Percentiles rank a stretch among this genome's conserved stretches.
phyloP scores from a whole-genome alignment of 2,888 invertebrate genomes.

The Hydroisotoma schaefferi region DNA sequence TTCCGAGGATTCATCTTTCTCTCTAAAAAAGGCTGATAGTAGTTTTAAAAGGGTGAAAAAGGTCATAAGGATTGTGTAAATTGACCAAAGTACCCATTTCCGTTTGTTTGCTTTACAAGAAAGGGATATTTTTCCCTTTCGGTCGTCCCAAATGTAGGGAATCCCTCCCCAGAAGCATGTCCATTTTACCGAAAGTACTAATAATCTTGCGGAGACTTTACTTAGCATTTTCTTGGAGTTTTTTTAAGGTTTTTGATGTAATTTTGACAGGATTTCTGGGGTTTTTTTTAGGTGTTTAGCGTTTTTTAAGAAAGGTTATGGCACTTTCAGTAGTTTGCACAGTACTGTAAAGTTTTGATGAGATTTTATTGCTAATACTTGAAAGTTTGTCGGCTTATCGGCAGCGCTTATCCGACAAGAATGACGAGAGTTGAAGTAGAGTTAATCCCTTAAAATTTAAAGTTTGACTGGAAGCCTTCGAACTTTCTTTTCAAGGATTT shows the following conservation, averaged over 20 bases:
- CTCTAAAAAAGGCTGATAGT: too few relatives aligned
- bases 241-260: background rate
- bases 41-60: background rate
- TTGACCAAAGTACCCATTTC: background rate
- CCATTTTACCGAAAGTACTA: constrained; percentile 19
- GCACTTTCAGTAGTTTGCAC: constrained; percentile 6
- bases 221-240: constrained; percentile 18
- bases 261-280: background rate
- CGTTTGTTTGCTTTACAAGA: constrained; percentile 1
- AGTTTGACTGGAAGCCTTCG: too few relatives aligned
- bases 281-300: background rate
- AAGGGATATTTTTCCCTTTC: constrained; percentile 7
- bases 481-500: too few relatives aligned
- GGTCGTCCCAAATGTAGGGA: constrained; percentile 24
- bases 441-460: too few relatives aligned
- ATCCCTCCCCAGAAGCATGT: constrained; percentile 23
- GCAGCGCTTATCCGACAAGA: too few relatives aligned
- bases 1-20: too few relatives aligned
- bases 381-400: too few relatives aligned
- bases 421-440: too few relatives aligned
- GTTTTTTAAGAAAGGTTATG: background rate
- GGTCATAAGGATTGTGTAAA: background rate
- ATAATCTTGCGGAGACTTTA: constrained; percentile 18
- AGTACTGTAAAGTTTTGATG: too few relatives aligned
- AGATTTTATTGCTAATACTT: too few relatives aligned